phyloP scores from a whole-genome alignment of 1,140 invertebrate species.

The Mylabris phalerata region DNA sequence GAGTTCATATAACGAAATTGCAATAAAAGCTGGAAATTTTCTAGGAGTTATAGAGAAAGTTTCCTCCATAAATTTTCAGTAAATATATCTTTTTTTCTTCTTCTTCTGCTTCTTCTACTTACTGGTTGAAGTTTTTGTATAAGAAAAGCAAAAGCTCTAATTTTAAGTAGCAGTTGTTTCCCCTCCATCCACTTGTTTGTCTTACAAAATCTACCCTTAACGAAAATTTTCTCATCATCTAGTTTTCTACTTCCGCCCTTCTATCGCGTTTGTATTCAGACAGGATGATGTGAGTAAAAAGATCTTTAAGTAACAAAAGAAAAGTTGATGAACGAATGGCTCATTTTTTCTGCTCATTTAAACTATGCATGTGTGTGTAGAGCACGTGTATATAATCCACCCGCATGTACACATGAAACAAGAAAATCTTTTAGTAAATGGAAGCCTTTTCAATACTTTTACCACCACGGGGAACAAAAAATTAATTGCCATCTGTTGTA shows the following conservation, averaged over 20 bases:
- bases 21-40: conserved; percentile 14
- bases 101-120: too few relatives aligned
- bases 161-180: conserved; percentile 14
- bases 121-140: not conserved
- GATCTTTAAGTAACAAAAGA: conserved; percentile 16
- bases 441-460: too few relatives aligned
- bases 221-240: too few relatives aligned
- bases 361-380: conserved; percentile 1
- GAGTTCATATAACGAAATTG: conserved; percentile 13
- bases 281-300: conserved; percentile 13
- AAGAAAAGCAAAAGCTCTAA: conserved; percentile 11
- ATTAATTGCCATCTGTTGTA: too few relatives aligned
- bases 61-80: conserved; percentile 12
- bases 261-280: conserved; percentile 11
- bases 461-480: too few relatives aligned
- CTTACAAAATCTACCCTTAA: too few relatives aligned
- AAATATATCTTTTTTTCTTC: conserved; percentile 6
- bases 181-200: not conserved
- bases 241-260: too few relatives aligned
- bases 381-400: not conserved
- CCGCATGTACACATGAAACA: conserved; percentile 8
- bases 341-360: conserved; percentile 15
- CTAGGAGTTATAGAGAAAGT: conserved; percentile 16
- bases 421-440: not conserved
- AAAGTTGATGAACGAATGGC: conserved; percentile 10